These are phyloP conservation scores for Speoplatyrhinus poulsoni DNA, from an alignment of 2,113 vertebrate genomes.

Conservation along the genomic window DNA sequence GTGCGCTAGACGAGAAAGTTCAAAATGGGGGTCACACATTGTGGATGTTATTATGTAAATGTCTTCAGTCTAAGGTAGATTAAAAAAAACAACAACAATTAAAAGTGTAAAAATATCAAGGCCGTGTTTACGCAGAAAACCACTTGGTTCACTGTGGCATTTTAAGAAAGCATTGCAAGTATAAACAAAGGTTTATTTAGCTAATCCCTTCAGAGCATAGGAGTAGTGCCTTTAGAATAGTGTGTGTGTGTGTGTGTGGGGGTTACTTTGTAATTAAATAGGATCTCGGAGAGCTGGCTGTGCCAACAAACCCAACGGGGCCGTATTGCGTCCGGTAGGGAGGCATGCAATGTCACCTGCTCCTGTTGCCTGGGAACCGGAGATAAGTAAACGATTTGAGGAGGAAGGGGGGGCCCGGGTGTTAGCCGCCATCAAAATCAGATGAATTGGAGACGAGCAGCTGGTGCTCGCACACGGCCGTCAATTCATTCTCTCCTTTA, in stretches of 20 bases:
- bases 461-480: conserved; percentile 25
- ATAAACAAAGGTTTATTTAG: conserved; percentile 43
- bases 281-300: conserved; percentile 4
- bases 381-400: conserved; percentile 39
- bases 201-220: conserved; percentile 41
- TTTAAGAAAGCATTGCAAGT: conserved; percentile 9
- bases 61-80: too few relatives aligned
- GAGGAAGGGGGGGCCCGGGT: conserved; percentile 17
- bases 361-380: neutral
- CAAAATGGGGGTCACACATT: too few relatives aligned
- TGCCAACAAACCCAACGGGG: conserved; percentile 2
- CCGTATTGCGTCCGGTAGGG: conserved; percentile 1
- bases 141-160: conserved; percentile 13
- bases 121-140: neutral
- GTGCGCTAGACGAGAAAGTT: too few relatives aligned
- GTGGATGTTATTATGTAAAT: too few relatives aligned
- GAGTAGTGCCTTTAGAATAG: conserved; percentile 19
- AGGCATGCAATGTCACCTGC: neutral
- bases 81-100: neutral
- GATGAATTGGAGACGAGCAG: conserved; percentile 57
- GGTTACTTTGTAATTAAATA: neutral
- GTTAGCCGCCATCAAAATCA: conserved; percentile 44
- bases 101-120: neutral
- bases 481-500: conserved; percentile 14
- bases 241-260: neutral